phyloP scores from a whole-genome alignment of 2,888 invertebrate genomes.

The Kryphioiulus occultus region DNA sequence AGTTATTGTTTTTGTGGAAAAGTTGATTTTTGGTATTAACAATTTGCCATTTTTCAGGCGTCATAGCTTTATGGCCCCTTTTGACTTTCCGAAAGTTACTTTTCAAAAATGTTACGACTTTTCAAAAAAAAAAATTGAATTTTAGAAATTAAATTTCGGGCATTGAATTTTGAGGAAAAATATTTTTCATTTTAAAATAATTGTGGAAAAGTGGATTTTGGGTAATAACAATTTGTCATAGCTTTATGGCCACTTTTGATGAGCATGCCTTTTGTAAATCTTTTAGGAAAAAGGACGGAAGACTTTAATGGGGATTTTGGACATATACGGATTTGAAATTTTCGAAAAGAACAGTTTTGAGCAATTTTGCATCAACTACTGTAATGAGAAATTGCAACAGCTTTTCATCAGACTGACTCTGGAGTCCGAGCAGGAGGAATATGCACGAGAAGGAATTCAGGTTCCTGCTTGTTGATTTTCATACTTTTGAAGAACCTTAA shows the following conservation, averaged over 20 bases:
- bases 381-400: constrained; percentile 94
- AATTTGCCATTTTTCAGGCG: no score
- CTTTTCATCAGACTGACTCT: constrained; percentile 90
- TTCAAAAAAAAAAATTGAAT: no score
- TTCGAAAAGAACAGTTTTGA: constrained; percentile 88
- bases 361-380: constrained; percentile 95
- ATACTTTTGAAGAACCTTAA: neutral
- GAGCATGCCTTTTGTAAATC: neutral
- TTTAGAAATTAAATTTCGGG: no score
- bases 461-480: constrained; percentile 54
- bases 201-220: neutral
- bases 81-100: no score
- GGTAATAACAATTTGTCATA: no score
- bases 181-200: neutral
- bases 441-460: constrained; percentile 86
- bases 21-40: no score
- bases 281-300: constrained; percentile 64
- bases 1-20: no score
- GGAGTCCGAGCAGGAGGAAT: constrained; percentile 92
- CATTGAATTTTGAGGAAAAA: no score
- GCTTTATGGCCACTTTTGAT: no score
- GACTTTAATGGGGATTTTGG: constrained; percentile 83
- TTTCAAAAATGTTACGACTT: no score
- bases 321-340: constrained; percentile 95
- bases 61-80: no score